phyloP scores from a whole-genome alignment of 2,797 vertebrate genomes.

The Catamblyrhynchus diadema region DNA sequence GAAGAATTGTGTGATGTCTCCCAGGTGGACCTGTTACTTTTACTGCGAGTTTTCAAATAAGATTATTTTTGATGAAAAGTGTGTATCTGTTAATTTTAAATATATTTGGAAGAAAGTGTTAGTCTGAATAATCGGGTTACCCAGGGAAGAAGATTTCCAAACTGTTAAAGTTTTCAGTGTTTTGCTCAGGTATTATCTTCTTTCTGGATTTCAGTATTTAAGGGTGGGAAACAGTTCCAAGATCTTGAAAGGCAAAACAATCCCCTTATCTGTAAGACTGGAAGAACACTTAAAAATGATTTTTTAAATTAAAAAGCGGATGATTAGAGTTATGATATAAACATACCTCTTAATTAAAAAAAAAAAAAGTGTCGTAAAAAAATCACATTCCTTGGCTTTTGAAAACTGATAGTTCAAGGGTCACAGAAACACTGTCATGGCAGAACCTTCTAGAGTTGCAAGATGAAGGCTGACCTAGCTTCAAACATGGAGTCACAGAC shows the following conservation, averaged over 20 bases:
- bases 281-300: neutral
- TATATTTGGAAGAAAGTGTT: neutral
- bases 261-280: neutral
- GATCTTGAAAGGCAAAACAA: neutral
- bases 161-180: neutral
- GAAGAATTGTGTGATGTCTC: neutral
- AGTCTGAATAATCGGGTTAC: neutral
- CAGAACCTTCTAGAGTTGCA: neutral
- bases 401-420: neutral
- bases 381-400: neutral
- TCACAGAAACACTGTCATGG: neutral
- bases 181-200: neutral
- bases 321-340: neutral
- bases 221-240: neutral
- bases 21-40: neutral
- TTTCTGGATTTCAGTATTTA: neutral
- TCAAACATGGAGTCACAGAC: neutral
- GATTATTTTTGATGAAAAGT: neutral
- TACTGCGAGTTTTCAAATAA: neutral
- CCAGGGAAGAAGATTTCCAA: neutral
- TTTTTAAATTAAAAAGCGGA: neutral
- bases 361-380: neutral
- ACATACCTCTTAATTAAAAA: neutral
- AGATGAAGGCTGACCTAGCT: neutral
- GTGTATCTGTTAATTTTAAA: neutral